These are phyloP conservation scores for Vimba vimba DNA, from an alignment of 2,113 vertebrate species.

Conservation along the genomic window DNA sequence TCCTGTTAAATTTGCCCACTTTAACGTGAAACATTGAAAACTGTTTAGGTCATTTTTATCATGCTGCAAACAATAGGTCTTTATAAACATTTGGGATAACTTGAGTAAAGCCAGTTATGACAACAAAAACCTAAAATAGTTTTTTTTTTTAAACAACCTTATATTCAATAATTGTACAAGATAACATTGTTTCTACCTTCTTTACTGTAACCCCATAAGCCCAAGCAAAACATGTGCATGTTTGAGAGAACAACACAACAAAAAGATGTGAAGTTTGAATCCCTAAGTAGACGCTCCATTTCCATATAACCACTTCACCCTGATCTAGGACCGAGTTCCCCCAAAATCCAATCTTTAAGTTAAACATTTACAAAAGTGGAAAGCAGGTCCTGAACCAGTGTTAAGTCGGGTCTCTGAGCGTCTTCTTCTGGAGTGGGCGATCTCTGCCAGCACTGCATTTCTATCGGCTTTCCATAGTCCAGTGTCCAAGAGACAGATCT, in stretches of 20 bases:
- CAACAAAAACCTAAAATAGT: background rate
- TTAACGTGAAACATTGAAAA: background rate
- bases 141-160: background rate
- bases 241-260: constrained; percentile 1
- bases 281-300: background rate
- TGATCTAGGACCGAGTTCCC: background rate
- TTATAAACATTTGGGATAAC: background rate
- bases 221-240: background rate
- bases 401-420: constrained; percentile 35
- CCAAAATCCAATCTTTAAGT: background rate
- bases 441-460: constrained; percentile 29
- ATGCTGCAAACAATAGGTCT: background rate
- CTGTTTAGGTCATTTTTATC: background rate
- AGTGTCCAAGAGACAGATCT: constrained; percentile 44
- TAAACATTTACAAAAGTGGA: constrained; percentile 26
- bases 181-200: background rate
- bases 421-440: constrained; percentile 62
- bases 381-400: background rate
- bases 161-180: background rate
- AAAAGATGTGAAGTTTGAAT: constrained; percentile 2
- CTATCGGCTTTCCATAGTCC: constrained; percentile 46
- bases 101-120: background rate
- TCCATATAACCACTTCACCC: background rate
- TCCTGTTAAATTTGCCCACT: background rate
- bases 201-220: background rate